These are phyloP conservation scores for Macaria notata DNA, from an alignment of 2,888 invertebrate species.

Conservation along the genomic window DNA sequence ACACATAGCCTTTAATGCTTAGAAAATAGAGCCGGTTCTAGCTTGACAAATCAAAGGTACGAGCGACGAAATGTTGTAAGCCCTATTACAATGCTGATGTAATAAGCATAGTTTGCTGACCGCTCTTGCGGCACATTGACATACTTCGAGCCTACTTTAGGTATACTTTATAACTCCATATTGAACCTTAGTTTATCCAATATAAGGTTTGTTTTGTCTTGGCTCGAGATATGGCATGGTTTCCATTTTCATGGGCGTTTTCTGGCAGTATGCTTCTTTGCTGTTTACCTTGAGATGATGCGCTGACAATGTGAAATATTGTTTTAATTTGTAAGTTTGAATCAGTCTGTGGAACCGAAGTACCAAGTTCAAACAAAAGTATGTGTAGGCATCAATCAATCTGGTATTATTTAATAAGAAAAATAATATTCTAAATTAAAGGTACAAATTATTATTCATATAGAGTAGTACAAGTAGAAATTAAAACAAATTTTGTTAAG, in stretches of 20 bases:
- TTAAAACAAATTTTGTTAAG: no score
- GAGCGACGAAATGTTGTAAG: constrained; percentile 50
- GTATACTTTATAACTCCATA: constrained; percentile 30
- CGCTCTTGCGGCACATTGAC: constrained; percentile 51
- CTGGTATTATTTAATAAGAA: no score
- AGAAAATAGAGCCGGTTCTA: constrained; percentile 27
- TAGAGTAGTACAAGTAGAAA: no score
- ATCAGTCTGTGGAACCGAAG: no score
- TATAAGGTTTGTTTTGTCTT: constrained; percentile 20
- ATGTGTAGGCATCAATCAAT: no score
- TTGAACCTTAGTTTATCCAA: constrained; percentile 13
- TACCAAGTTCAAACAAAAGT: no score
- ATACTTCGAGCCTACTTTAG: constrained; percentile 48
- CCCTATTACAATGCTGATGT: constrained; percentile 46
- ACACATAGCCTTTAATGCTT: not conserved
- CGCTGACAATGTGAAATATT: not conserved
- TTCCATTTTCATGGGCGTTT: constrained; percentile 21
- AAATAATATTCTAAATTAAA: no score
- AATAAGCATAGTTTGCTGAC: constrained; percentile 47
- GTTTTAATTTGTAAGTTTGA: no score
- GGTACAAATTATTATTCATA: no score
- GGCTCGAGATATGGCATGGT: constrained; percentile 3
- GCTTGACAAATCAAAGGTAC: constrained; percentile 24
- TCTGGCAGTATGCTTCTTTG: constrained; percentile 21
- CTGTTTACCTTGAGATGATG: constrained; percentile 27